Base-by-base conservation (phyloP, 2,113 vertebrate genomes). In the Micronisus gabar region DNA sequence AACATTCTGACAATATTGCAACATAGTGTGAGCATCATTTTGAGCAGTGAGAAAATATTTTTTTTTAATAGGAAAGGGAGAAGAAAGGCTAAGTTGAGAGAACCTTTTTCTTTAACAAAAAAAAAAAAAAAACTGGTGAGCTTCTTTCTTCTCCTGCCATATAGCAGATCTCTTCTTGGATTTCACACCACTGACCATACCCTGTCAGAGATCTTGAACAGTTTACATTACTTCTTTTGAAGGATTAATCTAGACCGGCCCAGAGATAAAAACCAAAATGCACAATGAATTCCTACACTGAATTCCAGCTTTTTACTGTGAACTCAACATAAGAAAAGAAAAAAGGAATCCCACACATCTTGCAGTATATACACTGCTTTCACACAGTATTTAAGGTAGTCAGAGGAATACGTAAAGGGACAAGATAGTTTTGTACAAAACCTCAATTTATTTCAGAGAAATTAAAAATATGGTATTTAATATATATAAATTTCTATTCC, bases 401-500 rank as follows among this genome's bases (percentile, higher is more conserved):
- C 68, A 91, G 91, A 98, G 92, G 88, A 96, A 98, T 93, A 95
- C 2, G 15, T 94, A 92, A 84, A 97, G 90, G 91, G 94, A 98
- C 96, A 95, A 98, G 90, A 88, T 67, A 89, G 91, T 97, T 99
- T 98, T 97, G 97, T 99, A 98, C 96, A 99, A 98, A 98, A 98
- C 96, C 98, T 98, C 98, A 94, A 98, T 98, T 99, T 99, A 99
- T 99, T 99, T 99, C 98, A 98, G 98, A 94, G 98, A 98, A 99
- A 99, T 98, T 98, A 98, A 99, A 98, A 99, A 98, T 98, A 98
- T 97, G 98, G 97, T 98, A 98, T 98, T 98, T 96, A 98, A 98
- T 98, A 98, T 99, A 99, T 98, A 99, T 99, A 99, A 99, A 99
- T 98, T 98, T 98, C 98, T 98, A 99, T 98, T 99, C 98, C 98